Evolutionary conservation across 2,113 vertebrate species (phyloP).

Genomic region (Fregetta grallaria): DNA sequence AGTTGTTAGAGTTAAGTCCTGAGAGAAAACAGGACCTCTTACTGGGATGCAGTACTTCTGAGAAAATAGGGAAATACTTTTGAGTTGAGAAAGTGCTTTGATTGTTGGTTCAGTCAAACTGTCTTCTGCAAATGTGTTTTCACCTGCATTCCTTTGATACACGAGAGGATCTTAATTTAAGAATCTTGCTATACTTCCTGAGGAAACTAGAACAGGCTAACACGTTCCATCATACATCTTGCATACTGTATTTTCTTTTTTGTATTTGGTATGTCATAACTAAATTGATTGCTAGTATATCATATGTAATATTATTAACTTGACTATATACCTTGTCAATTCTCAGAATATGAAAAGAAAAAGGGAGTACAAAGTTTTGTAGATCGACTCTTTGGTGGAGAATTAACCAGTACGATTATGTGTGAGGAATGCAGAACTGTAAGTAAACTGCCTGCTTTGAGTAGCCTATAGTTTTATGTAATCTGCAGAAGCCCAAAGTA

Average conservation of each 20-base stretch:
- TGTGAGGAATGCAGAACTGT: constrained; percentile 94
- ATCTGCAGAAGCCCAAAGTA: neutral
- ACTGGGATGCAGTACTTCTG: neutral
- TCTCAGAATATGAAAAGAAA: constrained; percentile 89
- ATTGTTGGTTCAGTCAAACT: neutral
- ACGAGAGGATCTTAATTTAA: neutral
- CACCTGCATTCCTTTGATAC: neutral
- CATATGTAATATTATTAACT: neutral
- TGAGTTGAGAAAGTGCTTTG: neutral
- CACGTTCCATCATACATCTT: neutral
- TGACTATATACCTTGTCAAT: neutral
- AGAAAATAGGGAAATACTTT: neutral
- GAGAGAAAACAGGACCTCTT: neutral
- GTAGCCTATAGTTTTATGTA: neutral
- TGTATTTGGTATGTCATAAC: neutral
- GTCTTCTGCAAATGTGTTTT: neutral
- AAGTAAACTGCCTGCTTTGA: constrained; percentile 38
- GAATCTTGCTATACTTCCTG: neutral
- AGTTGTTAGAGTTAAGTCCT: neutral
- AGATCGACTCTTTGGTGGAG: constrained; percentile 93
- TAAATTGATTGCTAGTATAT: neutral
- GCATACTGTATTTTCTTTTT: neutral
- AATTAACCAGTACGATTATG: constrained; percentile 93
- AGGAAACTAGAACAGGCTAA: neutral
- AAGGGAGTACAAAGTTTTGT: constrained; percentile 84